Evolutionary conservation across 2,888 invertebrate species (phyloP), one percentile per base, ranked within the genome.

Genomic region (Cataglyphis rosenhaueri): DNA sequence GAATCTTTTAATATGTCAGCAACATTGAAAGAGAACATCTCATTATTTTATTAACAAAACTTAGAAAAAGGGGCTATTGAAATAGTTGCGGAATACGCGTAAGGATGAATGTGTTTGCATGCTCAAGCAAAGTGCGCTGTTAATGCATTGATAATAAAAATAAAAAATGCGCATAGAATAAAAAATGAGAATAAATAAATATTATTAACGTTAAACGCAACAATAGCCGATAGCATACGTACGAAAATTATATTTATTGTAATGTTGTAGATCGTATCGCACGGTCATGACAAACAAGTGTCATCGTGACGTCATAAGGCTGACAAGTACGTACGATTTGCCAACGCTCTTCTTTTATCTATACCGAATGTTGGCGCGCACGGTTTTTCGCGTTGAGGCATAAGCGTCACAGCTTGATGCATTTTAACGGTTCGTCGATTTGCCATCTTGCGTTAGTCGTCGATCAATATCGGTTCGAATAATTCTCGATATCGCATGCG

Each of bases 261-360:
- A n/a, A n/a, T 52, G n/a, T 81, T 81, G 81, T 87, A 78, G 87
- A 89, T 89, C 79, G 48, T 41, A 82, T 75, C 35, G 52, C 9
- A 29, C 18, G 32, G 55, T 21, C 44, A 83, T 38, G 85, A 71
- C 84, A 88, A 89, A 89, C 90, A 88, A 89, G 85, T 89, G 87
- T 87, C 88, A 89, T 87, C 76, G 85, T 89, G 89, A 89, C 89
- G 89, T 89, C 89, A 89, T 85, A 57, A 81, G 70, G 25, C 81
- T 71, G 78, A 86, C 85, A 85, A 85, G 82, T 66, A 59, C 71
- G 35, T 57, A 41, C 65, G 66, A 48, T 62, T 73, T 41, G 76
- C 10, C 55, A 81, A 29, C 81, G 78, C 62, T 62, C 62, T 59
- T 62, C 70, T 68, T 84, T 87, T 84, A 85, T 86, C 82, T 73